phyloP scores from a whole-genome alignment of 2,113 vertebrate genomes.

The Indicator maculatus region DNA sequence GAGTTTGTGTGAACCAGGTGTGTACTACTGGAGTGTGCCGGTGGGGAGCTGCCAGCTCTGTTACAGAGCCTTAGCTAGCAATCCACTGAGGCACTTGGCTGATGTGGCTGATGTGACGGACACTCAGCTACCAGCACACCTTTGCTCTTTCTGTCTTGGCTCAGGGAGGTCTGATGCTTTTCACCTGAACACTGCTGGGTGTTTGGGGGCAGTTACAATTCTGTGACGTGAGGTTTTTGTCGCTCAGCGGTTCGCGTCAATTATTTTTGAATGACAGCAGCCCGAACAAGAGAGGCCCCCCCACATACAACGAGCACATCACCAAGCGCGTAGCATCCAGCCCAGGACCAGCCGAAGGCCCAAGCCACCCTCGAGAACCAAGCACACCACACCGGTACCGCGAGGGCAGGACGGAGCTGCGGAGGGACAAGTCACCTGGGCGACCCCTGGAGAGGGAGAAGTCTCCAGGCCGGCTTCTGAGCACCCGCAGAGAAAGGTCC shows the following conservation, averaged over 20 bases:
- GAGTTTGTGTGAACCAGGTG: background rate
- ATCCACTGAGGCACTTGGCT: background rate
- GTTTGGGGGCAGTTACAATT: background rate
- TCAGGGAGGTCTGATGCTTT: background rate
- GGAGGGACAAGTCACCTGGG: constrained; percentile 96
- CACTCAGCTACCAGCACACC: background rate
- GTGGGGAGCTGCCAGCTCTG: background rate
- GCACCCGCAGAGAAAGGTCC: constrained; percentile 92
- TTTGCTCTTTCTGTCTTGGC: background rate
- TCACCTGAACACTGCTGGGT: background rate
- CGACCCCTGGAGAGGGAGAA: constrained; percentile 94
- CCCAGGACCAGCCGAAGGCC: constrained; percentile 86
- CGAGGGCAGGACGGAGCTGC: constrained; percentile 92
- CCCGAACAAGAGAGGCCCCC: constrained; percentile 96
- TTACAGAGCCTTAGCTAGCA: rapidly evolving
- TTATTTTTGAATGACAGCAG: constrained; percentile 79
- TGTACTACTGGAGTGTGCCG: background rate
- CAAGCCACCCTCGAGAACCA: constrained; percentile 90
- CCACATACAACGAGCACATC: constrained; percentile 98
- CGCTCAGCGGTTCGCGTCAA: constrained; percentile 30
- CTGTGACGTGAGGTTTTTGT: background rate
- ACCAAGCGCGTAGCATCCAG: constrained; percentile 92
- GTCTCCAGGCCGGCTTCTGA: constrained; percentile 90
- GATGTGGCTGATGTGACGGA: rapidly evolving
- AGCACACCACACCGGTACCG: constrained; percentile 97